Conservation (phyloP, 1,140 invertebrate species). For the Leptoteleia sp. region DNA sequence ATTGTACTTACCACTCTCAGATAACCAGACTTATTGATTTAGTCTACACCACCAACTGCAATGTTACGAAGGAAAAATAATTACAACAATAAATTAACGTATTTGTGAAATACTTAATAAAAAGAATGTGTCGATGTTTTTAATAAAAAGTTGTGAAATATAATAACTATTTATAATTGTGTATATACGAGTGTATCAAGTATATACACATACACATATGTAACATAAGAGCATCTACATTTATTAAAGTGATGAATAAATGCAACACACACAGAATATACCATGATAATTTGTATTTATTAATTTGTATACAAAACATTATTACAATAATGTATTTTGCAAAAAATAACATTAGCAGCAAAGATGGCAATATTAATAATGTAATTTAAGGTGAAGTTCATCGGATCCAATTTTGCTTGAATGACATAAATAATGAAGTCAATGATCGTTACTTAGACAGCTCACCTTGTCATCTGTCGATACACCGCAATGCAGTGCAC, state of each 20-base stretch:
- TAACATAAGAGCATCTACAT: too few relatives aligned
- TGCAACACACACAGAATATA: constrained; percentile 25
- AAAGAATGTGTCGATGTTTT: constrained; percentile 32
- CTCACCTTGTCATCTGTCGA: constrained; percentile 56
- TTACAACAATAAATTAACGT: constrained; percentile 27
- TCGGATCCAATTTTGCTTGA: constrained; percentile 38
- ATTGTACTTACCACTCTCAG: constrained; percentile 25
- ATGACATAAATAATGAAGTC: constrained; percentile 48
- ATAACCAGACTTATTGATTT: constrained; percentile 30
- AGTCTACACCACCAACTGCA: constrained; percentile 46
- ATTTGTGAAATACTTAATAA: constrained; percentile 8
- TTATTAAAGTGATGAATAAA: constrained; percentile 43
- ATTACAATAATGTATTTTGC: constrained; percentile 46
- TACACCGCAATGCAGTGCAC: constrained; percentile 34
- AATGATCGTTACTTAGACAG: constrained; percentile 44
- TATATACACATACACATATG: too few relatives aligned
- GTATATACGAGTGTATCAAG: too few relatives aligned
- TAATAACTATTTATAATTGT: constrained; percentile 16
- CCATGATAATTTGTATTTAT: constrained; percentile 33
- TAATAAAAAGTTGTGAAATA: constrained; percentile 38
- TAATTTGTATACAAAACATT: constrained; percentile 29
- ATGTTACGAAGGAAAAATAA: constrained; percentile 43
- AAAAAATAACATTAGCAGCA: constrained; percentile 67
- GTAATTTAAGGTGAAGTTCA: constrained; percentile 50
- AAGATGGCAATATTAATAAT: constrained; percentile 75